A percentile compares a stretch with the other conserved stretches of the same genome.
These are phyloP conservation scores for Gymnocypris eckloni DNA, from an alignment of 2,797 vertebrate genomes.

Conservation along the genomic window DNA sequence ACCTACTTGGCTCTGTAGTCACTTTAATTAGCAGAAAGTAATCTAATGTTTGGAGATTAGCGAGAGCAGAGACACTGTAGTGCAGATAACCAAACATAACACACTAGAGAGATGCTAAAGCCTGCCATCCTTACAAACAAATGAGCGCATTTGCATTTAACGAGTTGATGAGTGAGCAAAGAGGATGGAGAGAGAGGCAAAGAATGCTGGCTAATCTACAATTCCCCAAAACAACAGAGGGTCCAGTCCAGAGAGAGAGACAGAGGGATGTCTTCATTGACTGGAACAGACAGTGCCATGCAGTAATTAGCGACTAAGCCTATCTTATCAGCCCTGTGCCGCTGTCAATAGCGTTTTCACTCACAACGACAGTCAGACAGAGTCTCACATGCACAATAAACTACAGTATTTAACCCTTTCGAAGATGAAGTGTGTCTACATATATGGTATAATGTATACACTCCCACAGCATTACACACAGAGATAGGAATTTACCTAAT, in stretches of 20 bases:
- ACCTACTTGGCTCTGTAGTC: slow-evolving; percentile 74
- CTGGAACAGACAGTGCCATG: slow-evolving; percentile 66
- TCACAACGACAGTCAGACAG: slow-evolving; percentile 44
- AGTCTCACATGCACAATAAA: slow-evolving; percentile 29
- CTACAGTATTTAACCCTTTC: slow-evolving; percentile 19
- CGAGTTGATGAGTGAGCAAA: slow-evolving; percentile 59
- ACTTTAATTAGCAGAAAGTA: slow-evolving; percentile 76
- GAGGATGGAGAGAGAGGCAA: slow-evolving; percentile 40
- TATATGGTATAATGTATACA: not conserved
- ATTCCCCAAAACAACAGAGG: slow-evolving; percentile 65
- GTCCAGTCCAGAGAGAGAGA: slow-evolving; percentile 54
- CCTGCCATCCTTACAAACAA: slow-evolving; percentile 63
- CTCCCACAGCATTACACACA: not conserved
- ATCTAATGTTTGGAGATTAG: slow-evolving; percentile 77
- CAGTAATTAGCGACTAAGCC: slow-evolving; percentile 75
- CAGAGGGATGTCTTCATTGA: slow-evolving; percentile 72
- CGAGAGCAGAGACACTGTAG: slow-evolving; percentile 67
- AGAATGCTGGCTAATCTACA: slow-evolving; percentile 66
- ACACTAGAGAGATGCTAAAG: slow-evolving; percentile 67
- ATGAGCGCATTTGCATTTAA: slow-evolving; percentile 60
- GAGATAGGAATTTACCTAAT: not conserved
- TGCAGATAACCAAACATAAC: slow-evolving; percentile 73
- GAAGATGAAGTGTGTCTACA: slow-evolving; percentile 7
- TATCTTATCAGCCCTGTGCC: slow-evolving; percentile 61
- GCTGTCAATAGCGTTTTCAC: slow-evolving; percentile 58